phyloP scores from a whole-genome alignment of 1,140 invertebrate species.

The Pseudomyrmex cubaensis region DNA sequence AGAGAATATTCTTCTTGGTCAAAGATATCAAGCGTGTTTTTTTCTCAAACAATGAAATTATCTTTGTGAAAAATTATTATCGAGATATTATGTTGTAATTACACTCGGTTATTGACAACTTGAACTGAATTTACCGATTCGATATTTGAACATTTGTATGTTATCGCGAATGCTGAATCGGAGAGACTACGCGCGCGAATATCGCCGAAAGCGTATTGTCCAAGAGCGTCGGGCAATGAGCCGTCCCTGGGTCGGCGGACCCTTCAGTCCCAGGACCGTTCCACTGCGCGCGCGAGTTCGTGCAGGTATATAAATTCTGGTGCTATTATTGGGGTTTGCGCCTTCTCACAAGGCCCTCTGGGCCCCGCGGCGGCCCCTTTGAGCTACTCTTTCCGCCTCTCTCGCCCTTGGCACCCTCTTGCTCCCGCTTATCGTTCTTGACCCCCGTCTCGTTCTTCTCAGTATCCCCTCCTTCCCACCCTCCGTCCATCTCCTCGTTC shows the following conservation, averaged over 20 bases:
- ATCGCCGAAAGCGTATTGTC: slow-evolving; percentile 18
- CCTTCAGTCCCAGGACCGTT: slow-evolving; percentile 75
- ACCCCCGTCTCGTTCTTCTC: slow-evolving; percentile 61
- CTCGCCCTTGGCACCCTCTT: slow-evolving; percentile 62
- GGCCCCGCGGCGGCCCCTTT: slow-evolving; percentile 79
- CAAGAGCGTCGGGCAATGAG: slow-evolving; percentile 51
- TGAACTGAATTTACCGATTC: background rate
- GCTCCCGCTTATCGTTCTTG: slow-evolving; percentile 62
- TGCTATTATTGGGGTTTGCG: slow-evolving; percentile 85
- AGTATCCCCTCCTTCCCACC: slow-evolving; percentile 53
- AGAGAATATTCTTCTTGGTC: background rate
- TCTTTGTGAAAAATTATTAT: background rate
- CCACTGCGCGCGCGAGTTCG: slow-evolving; percentile 75
- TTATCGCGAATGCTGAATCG: background rate
- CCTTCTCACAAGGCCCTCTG: slow-evolving; percentile 80
- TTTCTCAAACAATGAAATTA: background rate
- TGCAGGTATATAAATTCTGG: slow-evolving; percentile 86
- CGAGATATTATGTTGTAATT: background rate
- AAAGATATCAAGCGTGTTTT: too few relatives aligned
- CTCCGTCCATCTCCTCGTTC: background rate
- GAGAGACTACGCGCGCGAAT: slow-evolving; percentile 13
- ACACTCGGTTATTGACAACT: too few relatives aligned
- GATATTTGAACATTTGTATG: too few relatives aligned
- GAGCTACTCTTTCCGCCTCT: slow-evolving; percentile 77
- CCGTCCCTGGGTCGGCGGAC: slow-evolving; percentile 71